These are phyloP conservation scores for Tiliacea citrago DNA, from an alignment of 2,888 invertebrate species.

Conservation along the genomic window DNA sequence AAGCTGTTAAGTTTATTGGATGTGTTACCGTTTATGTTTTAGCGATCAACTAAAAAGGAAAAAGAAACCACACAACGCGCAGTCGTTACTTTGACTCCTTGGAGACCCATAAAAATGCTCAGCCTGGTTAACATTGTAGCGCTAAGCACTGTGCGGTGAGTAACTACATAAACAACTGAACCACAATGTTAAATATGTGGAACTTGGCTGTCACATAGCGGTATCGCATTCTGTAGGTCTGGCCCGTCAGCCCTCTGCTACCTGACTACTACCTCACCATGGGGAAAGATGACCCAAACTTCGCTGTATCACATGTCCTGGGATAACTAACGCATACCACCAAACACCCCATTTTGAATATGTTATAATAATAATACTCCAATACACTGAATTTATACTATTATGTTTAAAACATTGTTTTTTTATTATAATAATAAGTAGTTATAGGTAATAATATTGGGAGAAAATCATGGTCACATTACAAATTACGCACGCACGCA, in stretches of 20 bases:
- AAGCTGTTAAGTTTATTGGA: constrained; percentile 18
- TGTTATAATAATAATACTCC: too few species aligned
- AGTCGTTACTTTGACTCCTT: constrained; percentile 7
- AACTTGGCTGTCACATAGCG: background rate
- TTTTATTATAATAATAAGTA: too few species aligned
- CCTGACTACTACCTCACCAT: background rate
- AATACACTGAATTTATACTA: too few species aligned
- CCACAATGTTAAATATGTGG: background rate
- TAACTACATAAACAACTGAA: background rate
- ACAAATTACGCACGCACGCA: too few species aligned
- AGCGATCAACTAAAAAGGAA: background rate
- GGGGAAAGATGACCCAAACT: background rate
- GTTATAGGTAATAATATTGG: too few species aligned
- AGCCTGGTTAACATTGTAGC: constrained; percentile 28
- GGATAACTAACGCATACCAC: too few species aligned
- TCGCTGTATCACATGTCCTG: too few species aligned
- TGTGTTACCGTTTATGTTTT: constrained; percentile 5
- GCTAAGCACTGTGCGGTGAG: background rate
- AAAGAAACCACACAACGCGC: background rate
- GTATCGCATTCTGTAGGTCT: background rate
- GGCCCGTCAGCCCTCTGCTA: background rate
- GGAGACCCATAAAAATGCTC: constrained; percentile 32
- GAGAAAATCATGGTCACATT: too few species aligned
- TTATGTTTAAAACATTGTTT: too few species aligned
- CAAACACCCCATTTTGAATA: too few species aligned